Evolutionary conservation across 2,888 invertebrate species (phyloP), one percentile per base, ranked within the genome.

Genomic region (Yponomeuta plumbellus): DNA sequence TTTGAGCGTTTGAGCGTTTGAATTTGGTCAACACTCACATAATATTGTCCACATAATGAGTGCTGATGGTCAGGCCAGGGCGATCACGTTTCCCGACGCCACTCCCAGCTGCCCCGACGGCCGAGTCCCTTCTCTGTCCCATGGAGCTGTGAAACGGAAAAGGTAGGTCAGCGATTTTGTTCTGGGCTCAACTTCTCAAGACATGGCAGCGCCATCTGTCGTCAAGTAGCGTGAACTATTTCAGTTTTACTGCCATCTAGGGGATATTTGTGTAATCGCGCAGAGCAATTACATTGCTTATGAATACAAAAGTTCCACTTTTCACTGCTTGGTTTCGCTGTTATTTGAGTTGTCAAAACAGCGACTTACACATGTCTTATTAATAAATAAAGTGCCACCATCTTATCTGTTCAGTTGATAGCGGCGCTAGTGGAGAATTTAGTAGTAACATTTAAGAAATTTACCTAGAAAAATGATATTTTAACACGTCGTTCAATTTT

Each of bases 11-110:
- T 39, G 20, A 22, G n/a, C 59, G 34, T 40, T 6, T 22, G 59
- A 11, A 57, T 26, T 17, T 64, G 66, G 1, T 73, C 75, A 0
- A 77, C 73, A 68, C 78, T 84, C 34, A 87, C 75, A 56, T 88
- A 88, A 66, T 86, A n/a, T n/a, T n/a, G n/a, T 81, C 4, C 88
- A n/a, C 88, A 62, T 81, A 88, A 0, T 88, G 88, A 0, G 88
- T 88, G 71, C 83, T 85, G 8, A 88, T 85, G 2, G 88, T 88
- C 66, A 84, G 87, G 11, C 82, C 6, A 77, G 69, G 0, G 77
- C 72, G 21, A 79, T 80, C 0, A 78, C 68, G 3, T 74, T 76
- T 63, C 80, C 78, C 0, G 71, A 68, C 10, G 81, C 80, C 0
- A 72, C 52, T 39, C 1, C 57, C 11, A 8, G 13, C 10, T 1